Percentiles rank a stretch among this genome's conserved stretches.
These are phyloP conservation scores for Poeciliopsis paucimaculata DNA, from an alignment of 2,797 vertebrate species.

Conservation along the genomic window DNA sequence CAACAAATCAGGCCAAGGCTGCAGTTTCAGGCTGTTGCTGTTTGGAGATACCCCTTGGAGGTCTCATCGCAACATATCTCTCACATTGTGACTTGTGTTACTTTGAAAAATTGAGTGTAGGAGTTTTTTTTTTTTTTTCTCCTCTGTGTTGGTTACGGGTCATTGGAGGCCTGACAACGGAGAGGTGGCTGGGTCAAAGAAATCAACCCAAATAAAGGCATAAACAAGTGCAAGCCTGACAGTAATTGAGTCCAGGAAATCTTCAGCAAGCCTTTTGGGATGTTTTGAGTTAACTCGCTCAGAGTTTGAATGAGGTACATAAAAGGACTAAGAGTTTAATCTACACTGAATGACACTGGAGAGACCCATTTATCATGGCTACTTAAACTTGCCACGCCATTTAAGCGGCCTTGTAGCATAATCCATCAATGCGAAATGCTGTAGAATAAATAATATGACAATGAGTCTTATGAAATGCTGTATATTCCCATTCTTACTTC, in stretches of 20 bases:
- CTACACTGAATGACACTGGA: slow-evolving; percentile 19
- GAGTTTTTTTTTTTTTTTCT: background rate
- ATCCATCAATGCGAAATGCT: background rate
- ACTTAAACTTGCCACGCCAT: slow-evolving; percentile 11
- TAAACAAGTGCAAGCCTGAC: background rate
- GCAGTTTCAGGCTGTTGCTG: background rate
- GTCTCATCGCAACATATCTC: background rate
- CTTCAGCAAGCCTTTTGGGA: background rate
- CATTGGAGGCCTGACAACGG: background rate
- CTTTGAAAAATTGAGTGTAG: background rate
- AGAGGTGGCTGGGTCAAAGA: background rate
- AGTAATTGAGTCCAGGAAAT: background rate
- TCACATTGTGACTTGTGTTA: background rate
- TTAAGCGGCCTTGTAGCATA: background rate
- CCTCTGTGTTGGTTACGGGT: background rate
- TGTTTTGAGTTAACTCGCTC: background rate
- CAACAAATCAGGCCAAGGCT: background rate
- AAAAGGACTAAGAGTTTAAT: slow-evolving; percentile 21
- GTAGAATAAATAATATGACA: background rate
- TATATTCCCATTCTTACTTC: background rate
- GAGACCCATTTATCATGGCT: slow-evolving; percentile 30
- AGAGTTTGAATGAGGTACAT: background rate
- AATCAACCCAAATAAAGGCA: background rate
- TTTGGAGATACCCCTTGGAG: background rate
- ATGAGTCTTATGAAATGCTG: background rate